Percentiles rank a stretch among this genome's conserved stretches.
Conservation (phyloP, 2,113 vertebrate species). For the Phylloscopus whistleri region DNA sequence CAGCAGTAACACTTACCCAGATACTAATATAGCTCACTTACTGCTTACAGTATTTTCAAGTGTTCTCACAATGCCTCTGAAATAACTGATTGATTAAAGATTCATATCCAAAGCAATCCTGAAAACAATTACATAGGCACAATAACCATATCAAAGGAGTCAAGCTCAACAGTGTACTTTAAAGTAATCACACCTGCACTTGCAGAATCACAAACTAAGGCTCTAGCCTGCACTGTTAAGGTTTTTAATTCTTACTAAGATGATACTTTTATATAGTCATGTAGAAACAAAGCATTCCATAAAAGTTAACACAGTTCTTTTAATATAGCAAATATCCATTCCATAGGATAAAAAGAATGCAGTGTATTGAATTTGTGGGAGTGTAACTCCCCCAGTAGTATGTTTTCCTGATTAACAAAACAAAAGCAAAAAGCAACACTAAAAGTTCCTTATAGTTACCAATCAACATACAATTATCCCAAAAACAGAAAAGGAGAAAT, state of each 20-base stretch:
- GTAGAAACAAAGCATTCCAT: background rate
- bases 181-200: background rate
- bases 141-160: background rate
- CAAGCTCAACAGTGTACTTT: background rate
- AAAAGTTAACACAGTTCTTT: background rate
- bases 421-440: background rate
- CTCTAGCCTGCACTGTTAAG: background rate
- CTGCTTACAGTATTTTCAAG: conserved; percentile 4
- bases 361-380: background rate
- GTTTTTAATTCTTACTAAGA: background rate
- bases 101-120: background rate
- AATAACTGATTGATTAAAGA: background rate
- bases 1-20: conserved; percentile 13
- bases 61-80: conserved; percentile 1
- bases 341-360: background rate
- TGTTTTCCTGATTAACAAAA: background rate
- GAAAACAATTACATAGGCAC: background rate
- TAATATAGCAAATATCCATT: background rate
- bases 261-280: background rate
- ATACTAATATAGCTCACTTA: background rate
- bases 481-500: background rate
- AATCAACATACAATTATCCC: background rate
- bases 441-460: background rate
- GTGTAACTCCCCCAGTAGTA: background rate
- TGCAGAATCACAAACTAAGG: background rate